phyloP scores from a whole-genome alignment of 2,888 invertebrate species.

The Cremastobaeus sp. region DNA sequence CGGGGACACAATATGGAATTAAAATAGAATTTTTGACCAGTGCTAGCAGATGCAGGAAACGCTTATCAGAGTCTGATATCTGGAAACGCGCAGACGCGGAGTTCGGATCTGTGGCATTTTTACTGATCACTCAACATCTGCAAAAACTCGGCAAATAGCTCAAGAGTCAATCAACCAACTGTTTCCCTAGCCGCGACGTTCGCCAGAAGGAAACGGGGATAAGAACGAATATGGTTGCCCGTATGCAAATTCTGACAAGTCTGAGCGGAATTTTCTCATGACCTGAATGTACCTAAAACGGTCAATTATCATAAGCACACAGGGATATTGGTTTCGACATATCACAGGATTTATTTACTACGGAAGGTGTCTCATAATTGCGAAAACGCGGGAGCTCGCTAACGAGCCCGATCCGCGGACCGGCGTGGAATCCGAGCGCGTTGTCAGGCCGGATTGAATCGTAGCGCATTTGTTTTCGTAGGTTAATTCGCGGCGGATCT shows the following conservation, averaged over 20 bases:
- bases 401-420: conserved; percentile 10
- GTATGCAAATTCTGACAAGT: conserved; percentile 20
- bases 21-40: no score
- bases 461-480: conserved; percentile 30
- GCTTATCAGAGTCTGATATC: no score
- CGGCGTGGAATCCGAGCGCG: conserved; percentile 1
- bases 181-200: no score
- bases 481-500: conserved; percentile 35
- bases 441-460: conserved; percentile 41
- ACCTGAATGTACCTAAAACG: conserved; percentile 28
- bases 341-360: conserved; percentile 17
- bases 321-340: conserved; percentile 26
- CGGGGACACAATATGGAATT: no score
- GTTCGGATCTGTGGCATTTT: no score
- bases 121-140: no score
- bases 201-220: neutral
- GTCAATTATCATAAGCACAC: conserved; percentile 35
- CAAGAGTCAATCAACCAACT: no score
- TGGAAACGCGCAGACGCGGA: no score
- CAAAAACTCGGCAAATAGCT: no score
- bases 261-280: conserved; percentile 32
- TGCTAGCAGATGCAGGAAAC: no score
- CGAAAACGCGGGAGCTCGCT: conserved; percentile 6
- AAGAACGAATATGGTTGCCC: conserved; percentile 10
- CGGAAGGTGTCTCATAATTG: conserved; percentile 28